Evolutionary conservation across 2,113 vertebrate species (phyloP), one percentile per base, ranked within the genome.

Genomic region (Prionailurus viverrinus): DNA sequence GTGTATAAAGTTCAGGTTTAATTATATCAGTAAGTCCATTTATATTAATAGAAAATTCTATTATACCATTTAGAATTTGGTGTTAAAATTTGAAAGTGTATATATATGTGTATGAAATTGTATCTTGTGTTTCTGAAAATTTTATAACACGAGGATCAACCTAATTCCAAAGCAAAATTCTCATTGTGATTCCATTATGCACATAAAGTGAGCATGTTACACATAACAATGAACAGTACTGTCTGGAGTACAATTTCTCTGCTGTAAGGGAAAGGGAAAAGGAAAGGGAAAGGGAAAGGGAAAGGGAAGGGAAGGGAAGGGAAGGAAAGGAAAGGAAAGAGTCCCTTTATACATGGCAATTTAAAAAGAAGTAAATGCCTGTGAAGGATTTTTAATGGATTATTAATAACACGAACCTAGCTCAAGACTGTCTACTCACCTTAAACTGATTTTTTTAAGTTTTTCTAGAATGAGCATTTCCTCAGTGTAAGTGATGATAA

Each of bases 391-490:
- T 95, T 94, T 85, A 89, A 82, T 89, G 14, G 18, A 84, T 92
- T 97, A 33, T 84, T 95, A 82, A 61, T 53, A 89, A 73, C 36
- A 93, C 61, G 33, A 93, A 83, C 9, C 94, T 85, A 94, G 21
- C 19, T 97, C 39, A 55, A 65, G 63, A 39, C 18, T 89, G 1
- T 89, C 21, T 63, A 21, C 0, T 80, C 10, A 82, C 6, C 29
- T 83, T 73, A 88, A 87, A 74, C 8, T 19, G 9, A 86, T 16
- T 66, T 92, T 63, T 45, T 65, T 33, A 76, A 88, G 31, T 66
- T 93, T 95, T 93, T 55, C 45, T 91, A 65, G 16, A 79, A 89
- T 80, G 23, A 97, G 25, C 65, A 69, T 63, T 97, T 88, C 41
- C 45, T 97, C 16, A 23, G n/a, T 51, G 10, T 76, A 71, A 91